These are phyloP conservation scores for Gasterosteus aculeatus DNA, from an alignment of 2,113 vertebrate species.

Conservation along the genomic window DNA sequence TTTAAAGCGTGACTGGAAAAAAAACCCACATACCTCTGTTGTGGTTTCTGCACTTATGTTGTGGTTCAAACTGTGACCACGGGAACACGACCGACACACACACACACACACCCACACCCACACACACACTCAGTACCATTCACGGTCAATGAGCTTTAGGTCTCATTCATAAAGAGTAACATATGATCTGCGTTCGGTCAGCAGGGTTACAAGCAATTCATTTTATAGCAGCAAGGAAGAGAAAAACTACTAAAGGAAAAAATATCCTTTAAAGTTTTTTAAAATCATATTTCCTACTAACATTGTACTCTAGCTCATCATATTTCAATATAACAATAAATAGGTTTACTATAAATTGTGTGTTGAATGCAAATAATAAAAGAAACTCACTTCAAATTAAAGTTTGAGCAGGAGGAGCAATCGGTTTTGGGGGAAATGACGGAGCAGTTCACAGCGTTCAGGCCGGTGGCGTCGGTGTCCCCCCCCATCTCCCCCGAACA, in stretches of 20 bases:
- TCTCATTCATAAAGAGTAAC: slow-evolving; percentile 64
- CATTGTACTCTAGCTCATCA: not conserved
- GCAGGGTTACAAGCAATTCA: not conserved
- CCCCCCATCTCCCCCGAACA: not conserved
- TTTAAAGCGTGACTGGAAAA: slow-evolving; percentile 85
- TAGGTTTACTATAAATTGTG: not conserved
- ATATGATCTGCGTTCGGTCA: not conserved
- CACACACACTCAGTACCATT: slow-evolving; percentile 46
- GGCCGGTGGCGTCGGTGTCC: not conserved
- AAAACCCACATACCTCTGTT: slow-evolving; percentile 88
- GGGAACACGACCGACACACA: slow-evolving; percentile 55
- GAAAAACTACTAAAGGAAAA: no score
- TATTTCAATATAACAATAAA: not conserved
- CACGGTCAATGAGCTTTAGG: slow-evolving; percentile 34
- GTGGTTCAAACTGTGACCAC: slow-evolving; percentile 82
- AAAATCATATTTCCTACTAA: not conserved
- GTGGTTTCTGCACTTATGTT: slow-evolving; percentile 86
- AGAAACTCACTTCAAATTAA: not conserved
- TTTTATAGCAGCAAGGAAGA: no score
- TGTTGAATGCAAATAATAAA: not conserved
- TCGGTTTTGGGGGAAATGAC: not conserved
- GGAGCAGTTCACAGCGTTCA: not conserved
- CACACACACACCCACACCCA: not conserved
- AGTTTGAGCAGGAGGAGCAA: not conserved
- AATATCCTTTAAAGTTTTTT: no score